Conservation (phyloP, 2,797 vertebrate species). For the Falco naumanni region DNA sequence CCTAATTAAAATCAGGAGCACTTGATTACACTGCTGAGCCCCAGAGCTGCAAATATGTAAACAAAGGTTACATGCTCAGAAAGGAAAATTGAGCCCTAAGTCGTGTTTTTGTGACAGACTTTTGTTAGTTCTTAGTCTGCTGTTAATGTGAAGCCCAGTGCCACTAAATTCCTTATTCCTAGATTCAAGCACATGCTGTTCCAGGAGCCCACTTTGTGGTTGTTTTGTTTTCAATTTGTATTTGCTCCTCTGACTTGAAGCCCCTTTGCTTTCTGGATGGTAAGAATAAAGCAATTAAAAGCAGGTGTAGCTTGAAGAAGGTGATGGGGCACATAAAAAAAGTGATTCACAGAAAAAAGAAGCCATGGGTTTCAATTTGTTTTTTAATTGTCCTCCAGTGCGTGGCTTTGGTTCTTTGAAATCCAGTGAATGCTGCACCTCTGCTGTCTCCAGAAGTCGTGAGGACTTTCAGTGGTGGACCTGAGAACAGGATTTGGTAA, state of each 20-base stretch:
- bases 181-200: not conserved
- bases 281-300: not conserved
- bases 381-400: not conserved
- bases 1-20: conserved; percentile 55
- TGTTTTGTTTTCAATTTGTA: not conserved
- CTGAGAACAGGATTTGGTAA: not conserved
- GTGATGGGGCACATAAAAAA: not conserved
- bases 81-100: conserved; percentile 26
- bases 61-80: conserved; percentile 35
- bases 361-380: not conserved
- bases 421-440: not conserved
- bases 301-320: not conserved
- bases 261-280: not conserved
- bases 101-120: not conserved
- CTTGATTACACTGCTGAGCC: conserved; percentile 47
- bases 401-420: not conserved
- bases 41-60: conserved; percentile 46
- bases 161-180: not conserved
- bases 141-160: not conserved
- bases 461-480: not conserved
- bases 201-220: not conserved
- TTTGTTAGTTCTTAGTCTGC: not conserved
- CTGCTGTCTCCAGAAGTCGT: not conserved
- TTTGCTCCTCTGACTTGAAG: not conserved
- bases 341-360: not conserved